These are phyloP conservation scores for Ophonus ardosiacus DNA, from an alignment of 2,888 invertebrate genomes.

Conservation along the genomic window DNA sequence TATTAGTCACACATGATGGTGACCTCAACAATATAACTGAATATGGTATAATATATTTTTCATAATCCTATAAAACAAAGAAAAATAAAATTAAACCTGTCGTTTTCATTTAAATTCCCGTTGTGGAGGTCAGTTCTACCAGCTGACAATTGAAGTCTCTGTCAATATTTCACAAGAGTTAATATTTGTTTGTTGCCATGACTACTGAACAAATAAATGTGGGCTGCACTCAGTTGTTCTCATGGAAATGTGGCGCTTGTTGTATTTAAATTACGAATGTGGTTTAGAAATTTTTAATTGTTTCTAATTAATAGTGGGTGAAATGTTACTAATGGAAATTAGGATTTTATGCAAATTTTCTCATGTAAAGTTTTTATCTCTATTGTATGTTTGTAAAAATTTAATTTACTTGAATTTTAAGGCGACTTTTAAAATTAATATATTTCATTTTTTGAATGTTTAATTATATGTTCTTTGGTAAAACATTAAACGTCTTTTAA, in stretches of 20 bases:
- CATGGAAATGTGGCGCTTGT: slow-evolving; percentile 33
- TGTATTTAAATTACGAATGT: slow-evolving; percentile 24
- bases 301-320: slow-evolving; percentile 32
- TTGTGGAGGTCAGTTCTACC: slow-evolving; percentile 31
- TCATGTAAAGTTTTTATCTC: neutral
- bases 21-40: too few species aligned
- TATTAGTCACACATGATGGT: too few species aligned
- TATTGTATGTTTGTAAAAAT: too few species aligned
- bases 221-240: neutral
- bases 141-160: slow-evolving; percentile 3
- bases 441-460: too few species aligned
- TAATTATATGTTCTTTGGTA: too few species aligned
- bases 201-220: slow-evolving; percentile 13
- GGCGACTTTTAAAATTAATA: too few species aligned
- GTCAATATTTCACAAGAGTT: slow-evolving; percentile 40
- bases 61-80: neutral
- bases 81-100: neutral
- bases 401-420: too few species aligned
- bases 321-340: slow-evolving; percentile 25
- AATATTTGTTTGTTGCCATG: slow-evolving; percentile 33
- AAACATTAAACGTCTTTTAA: too few species aligned
- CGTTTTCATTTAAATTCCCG: slow-evolving; percentile 6
- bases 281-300: slow-evolving; percentile 42
- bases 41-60: too few species aligned
- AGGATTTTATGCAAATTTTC: slow-evolving; percentile 21